These are phyloP conservation scores for Petrolisthes manimaculis DNA, from an alignment of 2,888 invertebrate genomes.

Conservation along the genomic window DNA sequence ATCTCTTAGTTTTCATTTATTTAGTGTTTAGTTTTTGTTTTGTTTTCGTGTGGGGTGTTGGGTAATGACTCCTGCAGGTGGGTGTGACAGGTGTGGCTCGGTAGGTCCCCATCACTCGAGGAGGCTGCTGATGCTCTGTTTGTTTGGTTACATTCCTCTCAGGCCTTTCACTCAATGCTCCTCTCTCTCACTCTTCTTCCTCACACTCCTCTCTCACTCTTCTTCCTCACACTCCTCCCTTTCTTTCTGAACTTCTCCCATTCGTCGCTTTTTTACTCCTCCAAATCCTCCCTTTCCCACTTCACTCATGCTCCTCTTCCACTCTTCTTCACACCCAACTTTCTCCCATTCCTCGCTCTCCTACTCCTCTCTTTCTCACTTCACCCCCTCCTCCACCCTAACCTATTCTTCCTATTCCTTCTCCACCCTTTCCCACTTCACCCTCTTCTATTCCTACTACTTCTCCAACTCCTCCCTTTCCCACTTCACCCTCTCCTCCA, in stretches of 20 bases:
- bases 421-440: neutral
- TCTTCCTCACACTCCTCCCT: neutral
- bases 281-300: neutral
- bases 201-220: neutral
- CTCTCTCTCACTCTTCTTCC: neutral
- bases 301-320: neutral
- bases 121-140: no score
- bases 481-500: no score
- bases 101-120: no score
- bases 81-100: no score
- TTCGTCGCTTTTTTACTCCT: no score
- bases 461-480: neutral
- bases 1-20: no score
- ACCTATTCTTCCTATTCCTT: conserved; percentile 6
- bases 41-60: no score
- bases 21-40: no score
- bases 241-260: no score
- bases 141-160: neutral
- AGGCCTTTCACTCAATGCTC: neutral
- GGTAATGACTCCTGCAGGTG: no score
- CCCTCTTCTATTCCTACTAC: neutral
- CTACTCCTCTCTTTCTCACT: neutral
- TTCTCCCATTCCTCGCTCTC: no score
- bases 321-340: neutral
- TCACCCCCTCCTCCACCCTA: neutral